phyloP scores from a whole-genome alignment of 2,888 invertebrate species.

The Cheilosia vulpina region DNA sequence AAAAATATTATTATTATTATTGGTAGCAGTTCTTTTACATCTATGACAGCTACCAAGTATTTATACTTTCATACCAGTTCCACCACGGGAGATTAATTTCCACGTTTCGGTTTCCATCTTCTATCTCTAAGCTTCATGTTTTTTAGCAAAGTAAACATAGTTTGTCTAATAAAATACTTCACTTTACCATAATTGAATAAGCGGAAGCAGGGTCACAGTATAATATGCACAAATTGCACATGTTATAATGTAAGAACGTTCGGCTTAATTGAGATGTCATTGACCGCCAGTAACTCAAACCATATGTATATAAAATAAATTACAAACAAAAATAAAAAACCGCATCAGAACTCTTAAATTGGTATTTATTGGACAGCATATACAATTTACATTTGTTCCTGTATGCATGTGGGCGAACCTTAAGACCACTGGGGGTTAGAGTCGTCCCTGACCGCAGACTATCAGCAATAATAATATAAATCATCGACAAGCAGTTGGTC shows the following conservation, averaged over 20 bases:
- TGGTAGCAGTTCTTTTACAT: too few species aligned
- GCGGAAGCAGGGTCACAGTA: not conserved
- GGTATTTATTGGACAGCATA: not conserved
- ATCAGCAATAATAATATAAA: not conserved
- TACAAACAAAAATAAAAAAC: not conserved
- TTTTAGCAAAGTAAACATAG: not conserved
- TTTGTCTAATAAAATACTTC: not conserved
- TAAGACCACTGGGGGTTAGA: constrained; percentile 4
- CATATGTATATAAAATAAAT: not conserved
- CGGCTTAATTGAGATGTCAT: not conserved
- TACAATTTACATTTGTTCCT: not conserved
- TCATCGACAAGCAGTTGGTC: not conserved
- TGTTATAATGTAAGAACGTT: not conserved
- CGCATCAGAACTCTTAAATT: not conserved
- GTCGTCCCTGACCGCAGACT: not conserved
- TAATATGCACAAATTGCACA: not conserved
- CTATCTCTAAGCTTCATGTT: too few species aligned
- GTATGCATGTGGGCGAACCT: not conserved
- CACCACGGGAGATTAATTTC: too few species aligned
- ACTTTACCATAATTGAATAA: not conserved
- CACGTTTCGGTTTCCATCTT: too few species aligned
- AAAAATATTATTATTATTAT: too few species aligned
- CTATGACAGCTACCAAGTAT: not conserved
- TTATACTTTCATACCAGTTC: not conserved
- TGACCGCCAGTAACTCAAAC: not conserved